Percentiles rank a stretch among this genome's conserved stretches.
Evolutionary conservation across 1,140 invertebrate genomes (phyloP).

Genomic region (Drosophila triauraria): DNA sequence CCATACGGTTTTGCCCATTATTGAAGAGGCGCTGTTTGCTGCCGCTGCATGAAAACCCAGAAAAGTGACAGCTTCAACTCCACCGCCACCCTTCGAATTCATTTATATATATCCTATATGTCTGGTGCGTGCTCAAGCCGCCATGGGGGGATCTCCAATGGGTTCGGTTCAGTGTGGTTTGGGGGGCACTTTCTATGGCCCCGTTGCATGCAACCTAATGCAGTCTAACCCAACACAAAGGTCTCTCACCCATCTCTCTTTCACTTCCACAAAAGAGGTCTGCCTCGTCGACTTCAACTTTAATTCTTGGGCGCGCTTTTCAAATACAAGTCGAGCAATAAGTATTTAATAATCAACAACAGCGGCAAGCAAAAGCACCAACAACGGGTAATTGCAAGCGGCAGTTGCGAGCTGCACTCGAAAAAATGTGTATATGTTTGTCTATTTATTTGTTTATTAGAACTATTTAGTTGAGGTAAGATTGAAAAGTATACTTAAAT

Average conservation of each 20-base stretch:
- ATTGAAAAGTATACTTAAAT: too few relatives aligned
- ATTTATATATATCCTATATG: slow-evolving; percentile 38
- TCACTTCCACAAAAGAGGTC: slow-evolving; percentile 10
- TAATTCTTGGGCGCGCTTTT: slow-evolving; percentile 75
- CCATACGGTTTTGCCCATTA: slow-evolving; percentile 42
- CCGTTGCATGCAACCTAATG: slow-evolving; percentile 75
- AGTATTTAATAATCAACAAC: slow-evolving; percentile 77
- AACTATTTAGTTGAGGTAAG: too few relatives aligned
- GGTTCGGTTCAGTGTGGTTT: slow-evolving; percentile 33
- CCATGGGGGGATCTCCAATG: slow-evolving; percentile 24
- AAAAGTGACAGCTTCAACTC: slow-evolving; percentile 52
- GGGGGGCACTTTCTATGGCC: slow-evolving; percentile 75
- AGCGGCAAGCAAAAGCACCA: slow-evolving; percentile 42
- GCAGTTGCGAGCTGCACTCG: slow-evolving; percentile 52
- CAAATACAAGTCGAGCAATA: slow-evolving; percentile 61
- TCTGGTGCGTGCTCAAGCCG: slow-evolving; percentile 58
- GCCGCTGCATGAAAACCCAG: slow-evolving; percentile 44
- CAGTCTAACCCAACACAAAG: slow-evolving; percentile 52
- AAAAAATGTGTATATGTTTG: not conserved
- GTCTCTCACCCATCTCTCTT: slow-evolving; percentile 41
- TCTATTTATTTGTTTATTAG: not conserved
- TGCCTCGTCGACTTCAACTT: slow-evolving; percentile 33
- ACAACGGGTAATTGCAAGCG: slow-evolving; percentile 60
- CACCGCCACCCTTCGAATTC: slow-evolving; percentile 14
- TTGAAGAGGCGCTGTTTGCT: slow-evolving; percentile 8